Evolutionary conservation across 2,113 vertebrate genomes (phyloP).

Genomic region (Mirounga angustirostris): DNA sequence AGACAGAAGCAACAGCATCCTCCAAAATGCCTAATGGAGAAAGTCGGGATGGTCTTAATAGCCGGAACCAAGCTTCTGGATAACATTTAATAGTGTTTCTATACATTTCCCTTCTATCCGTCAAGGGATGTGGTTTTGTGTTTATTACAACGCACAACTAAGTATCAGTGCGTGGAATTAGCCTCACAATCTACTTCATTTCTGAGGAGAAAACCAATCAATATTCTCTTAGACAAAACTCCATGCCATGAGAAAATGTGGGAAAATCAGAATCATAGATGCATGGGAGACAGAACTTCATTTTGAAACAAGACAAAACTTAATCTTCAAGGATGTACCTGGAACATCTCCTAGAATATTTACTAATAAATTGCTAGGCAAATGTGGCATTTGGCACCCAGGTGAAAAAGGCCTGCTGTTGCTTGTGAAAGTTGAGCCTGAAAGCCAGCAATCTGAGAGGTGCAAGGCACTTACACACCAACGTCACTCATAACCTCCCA

Average conservation of each 20-base stretch:
- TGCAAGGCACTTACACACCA: neutral
- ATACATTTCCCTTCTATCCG: neutral
- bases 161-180: neutral
- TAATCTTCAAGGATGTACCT: neutral
- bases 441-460: neutral
- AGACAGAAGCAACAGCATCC: neutral
- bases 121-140: neutral
- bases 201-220: neutral
- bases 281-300: neutral
- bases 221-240: neutral
- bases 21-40: neutral
- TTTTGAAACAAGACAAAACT: slow-evolving; percentile 2
- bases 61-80: neutral
- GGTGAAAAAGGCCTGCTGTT: neutral
- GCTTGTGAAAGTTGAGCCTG: neutral
- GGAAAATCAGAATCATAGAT: neutral
- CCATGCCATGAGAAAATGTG: neutral
- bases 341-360: neutral
- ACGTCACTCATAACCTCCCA: neutral
- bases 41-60: neutral
- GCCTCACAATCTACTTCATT: neutral
- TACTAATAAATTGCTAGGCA: neutral
- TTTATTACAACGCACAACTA: slow-evolving; percentile 37
- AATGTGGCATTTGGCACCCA: neutral
- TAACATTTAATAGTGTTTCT: neutral